A percentile compares a stretch with the other conserved stretches of the same genome.
phyloP scores from a whole-genome alignment of 2,888 invertebrate genomes.

The Elysia crispata region DNA sequence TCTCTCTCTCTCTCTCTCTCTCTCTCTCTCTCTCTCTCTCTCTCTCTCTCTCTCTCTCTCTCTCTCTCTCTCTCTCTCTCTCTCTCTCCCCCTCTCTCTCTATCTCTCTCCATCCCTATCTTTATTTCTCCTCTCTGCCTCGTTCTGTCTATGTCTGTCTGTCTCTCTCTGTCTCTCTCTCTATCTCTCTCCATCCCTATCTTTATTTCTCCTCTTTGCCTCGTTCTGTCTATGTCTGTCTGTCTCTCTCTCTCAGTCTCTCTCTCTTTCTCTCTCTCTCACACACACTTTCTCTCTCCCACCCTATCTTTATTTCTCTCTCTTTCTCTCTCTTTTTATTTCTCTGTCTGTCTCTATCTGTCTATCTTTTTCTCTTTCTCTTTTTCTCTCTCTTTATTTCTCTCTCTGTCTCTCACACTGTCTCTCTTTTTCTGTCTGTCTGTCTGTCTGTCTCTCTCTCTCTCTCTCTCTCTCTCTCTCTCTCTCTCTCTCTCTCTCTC shows the following conservation, averaged over 20 bases:
- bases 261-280: neutral
- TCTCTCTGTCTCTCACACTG: constrained; percentile 16
- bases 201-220: neutral
- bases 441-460: neutral
- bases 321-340: neutral
- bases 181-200: neutral
- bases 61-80: no score
- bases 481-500: neutral
- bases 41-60: no score
- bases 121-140: no score
- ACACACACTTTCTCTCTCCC: no score
- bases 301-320: neutral
- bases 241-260: neutral
- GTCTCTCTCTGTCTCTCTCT: neutral
- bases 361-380: constrained; percentile 39
- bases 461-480: neutral
- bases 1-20: no score
- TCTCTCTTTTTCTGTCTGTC: no score
- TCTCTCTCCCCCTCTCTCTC: no score
- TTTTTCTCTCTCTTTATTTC: constrained; percentile 32
- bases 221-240: neutral
- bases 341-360: constrained; percentile 29
- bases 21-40: no score
- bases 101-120: no score
- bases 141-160: no score